Evolutionary conservation across 2,888 invertebrate genomes (phyloP).

Genomic region (Clivina fossor): DNA sequence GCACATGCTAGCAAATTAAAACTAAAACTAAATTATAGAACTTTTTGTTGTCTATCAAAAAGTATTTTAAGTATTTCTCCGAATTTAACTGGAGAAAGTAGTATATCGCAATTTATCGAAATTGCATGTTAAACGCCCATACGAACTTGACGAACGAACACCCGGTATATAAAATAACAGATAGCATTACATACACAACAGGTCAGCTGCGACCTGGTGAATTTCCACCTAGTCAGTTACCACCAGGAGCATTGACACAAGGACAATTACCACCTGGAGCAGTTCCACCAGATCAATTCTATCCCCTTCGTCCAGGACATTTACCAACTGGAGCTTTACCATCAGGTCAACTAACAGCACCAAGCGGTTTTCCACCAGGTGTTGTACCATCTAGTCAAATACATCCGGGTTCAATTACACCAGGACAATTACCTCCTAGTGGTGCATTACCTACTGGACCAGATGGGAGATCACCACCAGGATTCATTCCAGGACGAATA

Average conservation of each 20-base stretch:
- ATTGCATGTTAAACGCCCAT: no score
- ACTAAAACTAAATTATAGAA: no score
- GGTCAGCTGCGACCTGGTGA: constrained; percentile 17
- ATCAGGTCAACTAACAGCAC: neutral
- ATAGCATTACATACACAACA: constrained; percentile 11
- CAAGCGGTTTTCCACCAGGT: neutral
- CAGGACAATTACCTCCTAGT: neutral
- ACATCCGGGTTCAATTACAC: no score
- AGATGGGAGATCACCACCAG: constrained; percentile 25
- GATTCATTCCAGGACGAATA: constrained; percentile 18
- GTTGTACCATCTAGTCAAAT: neutral
- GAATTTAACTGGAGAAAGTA: no score
- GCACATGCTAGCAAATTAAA: no score
- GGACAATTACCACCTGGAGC: neutral
- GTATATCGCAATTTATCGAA: no score
- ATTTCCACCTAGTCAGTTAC: constrained; percentile 6
- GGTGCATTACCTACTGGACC: constrained; percentile 11
- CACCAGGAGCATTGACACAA: neutral
- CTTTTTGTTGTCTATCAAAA: no score
- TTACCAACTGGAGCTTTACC: neutral
- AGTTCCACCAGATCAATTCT: constrained; percentile 4
- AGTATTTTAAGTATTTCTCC: no score
- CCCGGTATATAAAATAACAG: no score
- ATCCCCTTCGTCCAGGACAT: constrained; percentile 18
- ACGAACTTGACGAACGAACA: no score